Conservation (phyloP, 2,113 vertebrate genomes). For the Bolborhynchus lineola region DNA sequence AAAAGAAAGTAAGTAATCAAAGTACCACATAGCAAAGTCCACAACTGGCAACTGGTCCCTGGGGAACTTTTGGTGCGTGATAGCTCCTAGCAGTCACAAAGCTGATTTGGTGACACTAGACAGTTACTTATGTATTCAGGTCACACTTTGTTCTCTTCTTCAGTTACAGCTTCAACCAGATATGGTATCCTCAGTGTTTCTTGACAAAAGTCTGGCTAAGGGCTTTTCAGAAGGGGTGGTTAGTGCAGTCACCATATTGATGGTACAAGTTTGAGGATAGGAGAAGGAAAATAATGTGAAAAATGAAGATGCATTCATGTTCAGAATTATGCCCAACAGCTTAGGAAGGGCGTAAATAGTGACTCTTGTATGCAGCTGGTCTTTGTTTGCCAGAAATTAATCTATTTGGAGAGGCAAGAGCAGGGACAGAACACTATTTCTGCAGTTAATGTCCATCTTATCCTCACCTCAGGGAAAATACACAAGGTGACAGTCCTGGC, state of each 20-base stretch:
- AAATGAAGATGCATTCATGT: background rate
- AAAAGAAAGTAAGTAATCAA: background rate
- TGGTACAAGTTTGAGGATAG: background rate
- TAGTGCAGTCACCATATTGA: background rate
- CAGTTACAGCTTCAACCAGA: slow-evolving; percentile 19
- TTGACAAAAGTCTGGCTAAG: slow-evolving; percentile 9
- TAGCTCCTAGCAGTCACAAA: background rate
- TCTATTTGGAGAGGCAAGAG: background rate
- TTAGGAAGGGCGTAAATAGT: background rate
- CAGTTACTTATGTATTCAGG: slow-evolving; percentile 15
- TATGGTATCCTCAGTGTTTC: background rate
- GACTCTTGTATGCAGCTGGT: background rate
- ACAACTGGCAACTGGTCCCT: background rate
- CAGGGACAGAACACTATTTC: background rate
- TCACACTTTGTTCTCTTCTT: slow-evolving; percentile 31
- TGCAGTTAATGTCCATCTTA: background rate
- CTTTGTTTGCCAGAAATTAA: background rate
- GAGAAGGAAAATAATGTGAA: background rate
- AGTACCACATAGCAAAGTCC: background rate
- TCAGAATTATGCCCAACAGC: background rate
- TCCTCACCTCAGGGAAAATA: background rate
- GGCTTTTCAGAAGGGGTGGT: background rate
- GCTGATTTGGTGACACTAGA: background rate
- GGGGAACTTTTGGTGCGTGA: background rate
- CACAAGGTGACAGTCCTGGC: background rate